A percentile compares a stretch with the other conserved stretches of the same genome.
These are phyloP conservation scores for Rhodeus uyekii DNA, from an alignment of 2,797 vertebrate genomes.

Conservation along the genomic window DNA sequence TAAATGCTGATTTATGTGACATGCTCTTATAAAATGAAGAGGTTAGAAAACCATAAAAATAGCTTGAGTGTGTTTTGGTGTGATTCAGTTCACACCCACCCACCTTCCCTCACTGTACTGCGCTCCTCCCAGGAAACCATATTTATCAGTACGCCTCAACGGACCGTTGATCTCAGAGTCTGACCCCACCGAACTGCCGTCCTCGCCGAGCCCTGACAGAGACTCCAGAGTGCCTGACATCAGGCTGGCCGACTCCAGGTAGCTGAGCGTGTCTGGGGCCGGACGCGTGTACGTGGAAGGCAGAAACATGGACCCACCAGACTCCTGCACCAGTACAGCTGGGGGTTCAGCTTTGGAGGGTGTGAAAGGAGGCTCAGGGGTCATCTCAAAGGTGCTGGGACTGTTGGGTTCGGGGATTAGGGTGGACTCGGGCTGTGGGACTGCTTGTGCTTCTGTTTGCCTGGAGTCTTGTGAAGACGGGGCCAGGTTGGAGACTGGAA, in stretches of 20 bases:
- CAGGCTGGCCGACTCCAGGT: conserved; percentile 88
- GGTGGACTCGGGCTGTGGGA: conserved; percentile 46
- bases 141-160: conserved; percentile 86
- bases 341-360: conserved; percentile 62
- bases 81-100: conserved; percentile 45
- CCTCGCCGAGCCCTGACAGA: conserved; percentile 82
- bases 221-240: conserved; percentile 92
- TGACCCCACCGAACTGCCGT: conserved; percentile 87
- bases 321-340: conserved; percentile 73
- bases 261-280: conserved; percentile 85
- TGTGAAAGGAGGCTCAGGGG: conserved; percentile 53
- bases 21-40: background rate
- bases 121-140: conserved; percentile 88
- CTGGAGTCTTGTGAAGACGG: background rate
- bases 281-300: conserved; percentile 58
- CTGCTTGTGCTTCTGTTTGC: conserved; percentile 46
- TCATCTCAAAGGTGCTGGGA: conserved; percentile 39
- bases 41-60: background rate
- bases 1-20: background rate
- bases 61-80: background rate
- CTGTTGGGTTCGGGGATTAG: conserved; percentile 54
- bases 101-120: conserved; percentile 81
- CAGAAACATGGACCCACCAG: conserved; percentile 47
- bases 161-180: conserved; percentile 89
- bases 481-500: background rate